A percentile compares a stretch with the other conserved stretches of the same genome.
Evolutionary conservation across 2,113 vertebrate species (phyloP).

Genomic region (Dasyprocta punctata): DNA sequence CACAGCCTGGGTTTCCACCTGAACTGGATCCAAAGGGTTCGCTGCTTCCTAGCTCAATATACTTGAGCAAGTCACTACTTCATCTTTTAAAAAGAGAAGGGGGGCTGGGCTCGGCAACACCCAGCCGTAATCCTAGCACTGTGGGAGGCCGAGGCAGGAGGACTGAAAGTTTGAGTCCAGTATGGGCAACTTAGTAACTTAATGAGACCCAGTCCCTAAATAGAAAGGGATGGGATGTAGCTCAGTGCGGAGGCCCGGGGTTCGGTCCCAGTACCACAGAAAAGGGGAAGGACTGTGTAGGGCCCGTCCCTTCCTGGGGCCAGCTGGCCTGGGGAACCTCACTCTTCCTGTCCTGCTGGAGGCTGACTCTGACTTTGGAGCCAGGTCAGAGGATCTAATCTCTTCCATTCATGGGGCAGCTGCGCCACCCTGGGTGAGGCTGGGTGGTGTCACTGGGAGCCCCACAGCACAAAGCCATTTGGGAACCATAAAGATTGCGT

Average conservation of each 20-base stretch:
- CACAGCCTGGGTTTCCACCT: neutral
- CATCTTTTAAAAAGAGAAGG: neutral
- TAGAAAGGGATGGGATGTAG: neutral
- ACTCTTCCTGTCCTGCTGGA: neutral
- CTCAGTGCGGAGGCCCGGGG: neutral
- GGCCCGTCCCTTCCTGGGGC: neutral
- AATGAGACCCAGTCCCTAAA: neutral
- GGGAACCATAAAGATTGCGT: rapidly evolving
- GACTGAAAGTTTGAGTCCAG: neutral
- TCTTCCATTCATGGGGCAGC: neutral
- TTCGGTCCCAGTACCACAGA: neutral
- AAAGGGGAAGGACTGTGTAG: neutral
- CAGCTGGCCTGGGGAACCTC: rapidly evolving
- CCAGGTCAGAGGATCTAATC: neutral
- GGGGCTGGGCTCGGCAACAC: neutral
- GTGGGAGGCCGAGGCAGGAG: neutral
- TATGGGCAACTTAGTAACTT: neutral
- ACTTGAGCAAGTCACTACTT: rapidly evolving
- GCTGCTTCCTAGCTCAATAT: neutral
- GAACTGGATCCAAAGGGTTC: neutral
- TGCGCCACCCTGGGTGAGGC: neutral
- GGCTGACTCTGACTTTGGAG: neutral
- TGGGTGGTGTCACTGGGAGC: neutral
- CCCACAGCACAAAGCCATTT: neutral
- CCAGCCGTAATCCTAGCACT: neutral